phyloP scores from a whole-genome alignment of 2,888 invertebrate species.

The Eristalinus sepulchralis region DNA sequence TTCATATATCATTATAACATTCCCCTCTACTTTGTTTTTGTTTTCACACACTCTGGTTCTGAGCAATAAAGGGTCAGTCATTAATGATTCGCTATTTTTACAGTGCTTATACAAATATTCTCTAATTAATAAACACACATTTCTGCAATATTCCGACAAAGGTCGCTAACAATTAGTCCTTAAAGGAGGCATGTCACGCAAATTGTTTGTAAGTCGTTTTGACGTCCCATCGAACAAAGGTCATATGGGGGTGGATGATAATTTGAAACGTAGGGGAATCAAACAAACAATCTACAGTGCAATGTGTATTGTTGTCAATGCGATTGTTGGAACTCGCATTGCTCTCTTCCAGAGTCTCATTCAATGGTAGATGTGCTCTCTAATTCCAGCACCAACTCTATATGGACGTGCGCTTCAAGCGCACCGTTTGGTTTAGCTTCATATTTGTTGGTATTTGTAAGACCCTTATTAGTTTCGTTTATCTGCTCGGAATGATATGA shows the following conservation, averaged over 20 bases:
- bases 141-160: slow-evolving; percentile 52
- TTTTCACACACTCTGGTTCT: not conserved
- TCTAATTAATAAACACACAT: slow-evolving; percentile 66
- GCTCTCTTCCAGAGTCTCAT: slow-evolving; percentile 63
- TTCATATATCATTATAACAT: not conserved
- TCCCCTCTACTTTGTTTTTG: too few species aligned
- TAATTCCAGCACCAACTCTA: slow-evolving; percentile 55
- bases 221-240: slow-evolving; percentile 55
- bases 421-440: slow-evolving; percentile 37
- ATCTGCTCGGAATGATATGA: slow-evolving; percentile 64
- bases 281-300: slow-evolving; percentile 56
- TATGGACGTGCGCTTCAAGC: slow-evolving; percentile 20
- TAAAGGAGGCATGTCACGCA: slow-evolving; percentile 63
- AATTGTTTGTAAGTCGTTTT: slow-evolving; percentile 64
- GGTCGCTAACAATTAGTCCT: slow-evolving; percentile 66
- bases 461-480: slow-evolving; percentile 70
- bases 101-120: slow-evolving; percentile 46
- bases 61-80: not conserved
- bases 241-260: slow-evolving; percentile 60
- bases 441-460: slow-evolving; percentile 65
- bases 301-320: slow-evolving; percentile 52
- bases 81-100: not conserved
- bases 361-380: slow-evolving; percentile 50
- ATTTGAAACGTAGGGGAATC: slow-evolving; percentile 27
- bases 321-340: slow-evolving; percentile 45